A percentile compares a stretch with the other conserved stretches of the same genome.
phyloP scores from a whole-genome alignment of 2,888 invertebrate genomes.

The Gibbula magus region DNA sequence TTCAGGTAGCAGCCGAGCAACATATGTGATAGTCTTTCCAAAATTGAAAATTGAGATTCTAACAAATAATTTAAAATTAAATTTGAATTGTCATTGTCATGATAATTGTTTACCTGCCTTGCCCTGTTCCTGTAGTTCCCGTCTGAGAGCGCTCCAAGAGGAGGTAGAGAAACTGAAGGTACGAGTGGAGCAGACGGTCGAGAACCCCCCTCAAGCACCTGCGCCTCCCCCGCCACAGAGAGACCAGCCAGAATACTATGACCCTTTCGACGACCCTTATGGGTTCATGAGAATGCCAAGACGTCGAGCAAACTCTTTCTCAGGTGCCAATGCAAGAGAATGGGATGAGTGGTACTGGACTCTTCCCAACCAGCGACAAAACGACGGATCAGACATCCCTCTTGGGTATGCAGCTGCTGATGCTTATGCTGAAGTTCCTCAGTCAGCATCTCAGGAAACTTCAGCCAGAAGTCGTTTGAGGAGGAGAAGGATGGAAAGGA shows the following conservation, averaged over 20 bases:
- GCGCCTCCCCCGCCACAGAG: slow-evolving; percentile 42
- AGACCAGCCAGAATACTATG: slow-evolving; percentile 61
- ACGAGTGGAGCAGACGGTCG: slow-evolving; percentile 55
- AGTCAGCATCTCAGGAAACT: slow-evolving; percentile 18
- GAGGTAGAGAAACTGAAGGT: slow-evolving; percentile 63
- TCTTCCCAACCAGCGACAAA: slow-evolving; percentile 52
- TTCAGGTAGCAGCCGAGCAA: too few species aligned
- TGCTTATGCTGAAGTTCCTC: slow-evolving; percentile 47
- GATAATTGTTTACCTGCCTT: neutral
- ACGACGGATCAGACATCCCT: slow-evolving; percentile 59
- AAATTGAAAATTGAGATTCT: too few species aligned
- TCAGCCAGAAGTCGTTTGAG: neutral
- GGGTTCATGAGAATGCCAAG: slow-evolving; percentile 68
- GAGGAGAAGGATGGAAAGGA: neutral
- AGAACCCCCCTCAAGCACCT: slow-evolving; percentile 46
- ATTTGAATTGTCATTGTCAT: too few species aligned
- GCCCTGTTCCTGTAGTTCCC: slow-evolving; percentile 45
- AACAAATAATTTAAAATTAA: too few species aligned
- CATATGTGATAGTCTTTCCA: too few species aligned
- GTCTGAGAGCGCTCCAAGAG: slow-evolving; percentile 59
- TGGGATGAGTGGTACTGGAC: slow-evolving; percentile 64
- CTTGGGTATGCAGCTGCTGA: slow-evolving; percentile 68
- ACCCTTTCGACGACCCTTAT: slow-evolving; percentile 65
- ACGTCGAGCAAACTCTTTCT: slow-evolving; percentile 66
- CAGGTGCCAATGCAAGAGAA: slow-evolving; percentile 59